Percentiles rank a stretch among this genome's conserved stretches.
phyloP scores from a whole-genome alignment of 1,140 invertebrate species.

The Centruroides vittatus region DNA sequence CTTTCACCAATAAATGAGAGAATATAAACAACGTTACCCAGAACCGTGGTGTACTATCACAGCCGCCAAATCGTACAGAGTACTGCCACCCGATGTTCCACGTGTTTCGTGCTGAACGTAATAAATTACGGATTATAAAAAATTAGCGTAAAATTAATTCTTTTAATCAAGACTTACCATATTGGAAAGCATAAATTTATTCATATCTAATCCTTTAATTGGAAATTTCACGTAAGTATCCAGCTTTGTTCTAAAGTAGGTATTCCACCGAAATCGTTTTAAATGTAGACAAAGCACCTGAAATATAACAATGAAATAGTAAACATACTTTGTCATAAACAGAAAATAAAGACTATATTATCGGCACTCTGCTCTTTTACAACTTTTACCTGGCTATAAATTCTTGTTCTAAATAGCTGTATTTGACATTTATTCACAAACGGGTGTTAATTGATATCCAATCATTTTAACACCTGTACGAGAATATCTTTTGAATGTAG shows the following conservation, averaged over 20 bases:
- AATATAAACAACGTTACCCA: conserved; percentile 36
- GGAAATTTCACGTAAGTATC: conserved; percentile 67
- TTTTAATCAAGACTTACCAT: conserved; percentile 27
- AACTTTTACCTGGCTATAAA: too few relatives aligned
- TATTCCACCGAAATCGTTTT: conserved; percentile 71
- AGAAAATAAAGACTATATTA: too few relatives aligned
- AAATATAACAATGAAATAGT: conserved; percentile 10
- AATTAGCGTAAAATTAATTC: too few relatives aligned
- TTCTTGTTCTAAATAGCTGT: too few relatives aligned
- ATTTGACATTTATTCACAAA: too few relatives aligned
- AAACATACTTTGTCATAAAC: too few relatives aligned
- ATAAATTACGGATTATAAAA: too few relatives aligned
- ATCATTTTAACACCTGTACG: too few relatives aligned
- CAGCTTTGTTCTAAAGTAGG: conserved; percentile 60
- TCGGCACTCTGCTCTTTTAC: too few relatives aligned
- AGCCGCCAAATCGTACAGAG: conserved; percentile 64
- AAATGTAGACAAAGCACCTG: conserved; percentile 68
- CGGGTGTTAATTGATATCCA: too few relatives aligned
- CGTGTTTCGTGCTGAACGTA: conserved; percentile 42
- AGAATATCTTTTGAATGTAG: too few relatives aligned
- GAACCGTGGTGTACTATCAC: conserved; percentile 75
- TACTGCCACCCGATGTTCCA: conserved; percentile 39
- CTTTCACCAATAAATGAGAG: not conserved
- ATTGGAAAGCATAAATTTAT: conserved; percentile 52
- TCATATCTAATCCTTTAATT: conserved; percentile 60